phyloP scores from a whole-genome alignment of 2,797 vertebrate species.

The Microcaecilia unicolor region DNA sequence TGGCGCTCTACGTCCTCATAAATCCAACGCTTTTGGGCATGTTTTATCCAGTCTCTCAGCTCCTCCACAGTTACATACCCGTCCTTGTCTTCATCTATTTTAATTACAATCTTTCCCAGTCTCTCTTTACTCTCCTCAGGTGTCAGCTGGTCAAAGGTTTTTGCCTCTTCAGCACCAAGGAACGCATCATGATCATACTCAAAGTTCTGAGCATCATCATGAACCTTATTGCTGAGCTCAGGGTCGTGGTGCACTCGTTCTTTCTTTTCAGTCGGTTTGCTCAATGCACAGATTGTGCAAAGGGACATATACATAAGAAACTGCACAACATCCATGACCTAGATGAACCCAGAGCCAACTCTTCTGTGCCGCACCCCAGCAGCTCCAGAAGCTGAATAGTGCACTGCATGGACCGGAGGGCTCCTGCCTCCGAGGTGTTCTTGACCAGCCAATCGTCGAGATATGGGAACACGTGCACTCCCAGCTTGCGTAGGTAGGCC shows the following conservation, averaged over 20 bases:
- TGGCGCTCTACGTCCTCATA: slow-evolving; percentile 95
- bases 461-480: too few relatives aligned
- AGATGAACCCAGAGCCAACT: not conserved
- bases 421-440: too few relatives aligned
- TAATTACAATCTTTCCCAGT: slow-evolving; percentile 83
- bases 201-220: slow-evolving; percentile 79
- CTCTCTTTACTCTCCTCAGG: slow-evolving; percentile 96
- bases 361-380: too few relatives aligned
- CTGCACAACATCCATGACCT: slow-evolving; percentile 63
- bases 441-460: too few relatives aligned
- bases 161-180: slow-evolving; percentile 88
- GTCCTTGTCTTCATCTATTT: slow-evolving; percentile 87
- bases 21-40: slow-evolving; percentile 94
- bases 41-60: slow-evolving; percentile 92
- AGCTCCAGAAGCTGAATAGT: too few relatives aligned
- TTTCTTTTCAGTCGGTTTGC: slow-evolving; percentile 93
- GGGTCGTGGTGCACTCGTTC: slow-evolving; percentile 82
- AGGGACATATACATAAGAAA: slow-evolving; percentile 72
- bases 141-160: slow-evolving; percentile 91
- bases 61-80: slow-evolving; percentile 85
- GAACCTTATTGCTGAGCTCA: slow-evolving; percentile 76
- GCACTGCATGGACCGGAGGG: too few relatives aligned
- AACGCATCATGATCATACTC: slow-evolving; percentile 98
- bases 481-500: too few relatives aligned
- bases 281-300: slow-evolving; percentile 67